Percentiles rank a stretch among this genome's conserved stretches.
Conservation (phyloP, 2,113 vertebrate genomes). For the Melanerpes aurifrons region DNA sequence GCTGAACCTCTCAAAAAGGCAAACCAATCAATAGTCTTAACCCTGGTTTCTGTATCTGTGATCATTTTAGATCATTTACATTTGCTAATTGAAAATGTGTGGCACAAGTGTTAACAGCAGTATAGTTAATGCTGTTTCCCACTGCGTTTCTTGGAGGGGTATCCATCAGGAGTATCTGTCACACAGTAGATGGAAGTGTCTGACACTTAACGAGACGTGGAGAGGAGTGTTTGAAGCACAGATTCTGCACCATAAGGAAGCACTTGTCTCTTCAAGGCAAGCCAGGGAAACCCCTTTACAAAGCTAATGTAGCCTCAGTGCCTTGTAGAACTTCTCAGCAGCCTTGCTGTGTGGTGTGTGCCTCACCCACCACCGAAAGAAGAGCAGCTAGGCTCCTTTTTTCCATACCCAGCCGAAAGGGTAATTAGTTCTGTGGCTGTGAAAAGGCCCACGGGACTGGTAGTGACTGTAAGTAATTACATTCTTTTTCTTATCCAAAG, state of each 20-base stretch:
- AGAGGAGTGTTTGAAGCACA: background rate
- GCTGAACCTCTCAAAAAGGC: background rate
- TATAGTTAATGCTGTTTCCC: background rate
- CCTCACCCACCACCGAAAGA: slow-evolving; percentile 17
- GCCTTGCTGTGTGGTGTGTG: background rate
- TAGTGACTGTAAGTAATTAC: slow-evolving; percentile 58
- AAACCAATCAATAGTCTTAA: background rate
- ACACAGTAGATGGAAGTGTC: background rate
- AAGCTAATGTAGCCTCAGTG: background rate
- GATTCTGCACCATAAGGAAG: background rate
- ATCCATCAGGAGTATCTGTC: background rate
- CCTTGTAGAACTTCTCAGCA: background rate
- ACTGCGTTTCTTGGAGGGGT: background rate
- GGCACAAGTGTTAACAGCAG: background rate
- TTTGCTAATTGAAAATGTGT: background rate
- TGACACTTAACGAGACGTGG: background rate
- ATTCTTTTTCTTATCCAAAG: slow-evolving; percentile 53
- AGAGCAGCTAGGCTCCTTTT: background rate
- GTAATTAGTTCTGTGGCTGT: slow-evolving; percentile 64
- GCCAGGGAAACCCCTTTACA: background rate
- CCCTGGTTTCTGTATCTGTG: background rate
- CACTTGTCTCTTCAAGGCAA: background rate
- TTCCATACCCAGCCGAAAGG: slow-evolving; percentile 42
- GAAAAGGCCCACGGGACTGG: slow-evolving; percentile 25
- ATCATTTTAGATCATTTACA: background rate